These are phyloP conservation scores for Pelecanus crispus DNA, from an alignment of 2,113 vertebrate genomes.

Conservation along the genomic window DNA sequence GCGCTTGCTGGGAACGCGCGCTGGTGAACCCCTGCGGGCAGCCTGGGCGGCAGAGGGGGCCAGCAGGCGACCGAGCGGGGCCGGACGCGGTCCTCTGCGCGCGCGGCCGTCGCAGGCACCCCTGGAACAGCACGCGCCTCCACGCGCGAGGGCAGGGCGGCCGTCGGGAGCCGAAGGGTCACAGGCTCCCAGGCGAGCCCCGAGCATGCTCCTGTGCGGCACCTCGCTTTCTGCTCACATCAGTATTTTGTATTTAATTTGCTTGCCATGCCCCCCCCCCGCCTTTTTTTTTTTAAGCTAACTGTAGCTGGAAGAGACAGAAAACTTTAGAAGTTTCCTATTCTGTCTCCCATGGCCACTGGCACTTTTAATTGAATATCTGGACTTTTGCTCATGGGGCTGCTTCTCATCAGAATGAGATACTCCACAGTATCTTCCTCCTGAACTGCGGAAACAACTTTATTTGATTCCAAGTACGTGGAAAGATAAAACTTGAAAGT, in stretches of 20 bases:
- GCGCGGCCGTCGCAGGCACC: fast-evolving
- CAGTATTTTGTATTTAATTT: no score
- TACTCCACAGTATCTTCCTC: background rate
- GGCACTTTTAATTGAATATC: background rate
- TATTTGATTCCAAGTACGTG: slow-evolving; percentile 41
- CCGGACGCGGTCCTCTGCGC: background rate
- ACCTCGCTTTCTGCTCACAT: background rate
- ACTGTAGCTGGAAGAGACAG: background rate
- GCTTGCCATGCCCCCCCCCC: background rate
- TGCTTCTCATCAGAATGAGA: background rate
- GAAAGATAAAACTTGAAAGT: slow-evolving; percentile 69
- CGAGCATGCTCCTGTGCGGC: fast-evolving
- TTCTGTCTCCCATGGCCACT: background rate
- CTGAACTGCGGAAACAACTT: slow-evolving; percentile 33
- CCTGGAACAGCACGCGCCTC: fast-evolving
- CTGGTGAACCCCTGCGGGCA: background rate
- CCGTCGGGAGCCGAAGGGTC: background rate
- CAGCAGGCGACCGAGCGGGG: fast-evolving
- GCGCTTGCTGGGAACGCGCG: no score
- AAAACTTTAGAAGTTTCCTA: background rate
- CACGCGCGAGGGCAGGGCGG: no score
- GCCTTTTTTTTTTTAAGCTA: background rate
- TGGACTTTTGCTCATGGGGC: background rate
- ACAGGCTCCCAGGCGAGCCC: background rate
- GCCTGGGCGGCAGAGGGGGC: no score